Conservation (phyloP, 2,113 vertebrate genomes). For the Heptranchias perlo region DNA sequence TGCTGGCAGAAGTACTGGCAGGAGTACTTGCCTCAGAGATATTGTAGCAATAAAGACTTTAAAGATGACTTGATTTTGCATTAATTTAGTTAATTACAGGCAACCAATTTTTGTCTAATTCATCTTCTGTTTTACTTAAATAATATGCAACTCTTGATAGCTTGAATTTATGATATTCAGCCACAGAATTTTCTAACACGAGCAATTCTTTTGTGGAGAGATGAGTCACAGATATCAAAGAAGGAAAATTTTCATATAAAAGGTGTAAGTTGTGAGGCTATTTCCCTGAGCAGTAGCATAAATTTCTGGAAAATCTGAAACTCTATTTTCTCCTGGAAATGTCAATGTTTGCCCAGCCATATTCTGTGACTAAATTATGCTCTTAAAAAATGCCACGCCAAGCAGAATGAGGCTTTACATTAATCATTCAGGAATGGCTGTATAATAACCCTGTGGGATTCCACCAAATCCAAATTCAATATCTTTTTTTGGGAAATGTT, state of each 20-base stretch:
- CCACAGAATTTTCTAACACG: not conserved
- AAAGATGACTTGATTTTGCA: constrained; percentile 42
- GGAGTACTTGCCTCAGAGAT: constrained; percentile 41
- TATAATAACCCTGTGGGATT: constrained; percentile 44
- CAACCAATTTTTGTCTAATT: constrained; percentile 34
- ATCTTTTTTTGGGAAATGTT: constrained; percentile 54
- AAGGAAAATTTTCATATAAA: not conserved
- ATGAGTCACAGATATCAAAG: not conserved
- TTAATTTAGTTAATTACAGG: constrained; percentile 43
- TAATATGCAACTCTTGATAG: not conserved
- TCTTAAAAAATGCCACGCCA: constrained; percentile 51
- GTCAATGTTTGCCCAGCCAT: not conserved
- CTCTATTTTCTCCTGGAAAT: constrained; percentile 30
- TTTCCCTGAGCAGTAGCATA: not conserved
- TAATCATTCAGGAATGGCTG: constrained; percentile 49
- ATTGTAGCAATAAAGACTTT: constrained; percentile 42
- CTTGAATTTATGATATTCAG: constrained; percentile 27
- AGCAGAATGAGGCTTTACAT: constrained; percentile 52
- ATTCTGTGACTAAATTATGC: constrained; percentile 48
- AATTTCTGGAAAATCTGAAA: constrained; percentile 39
- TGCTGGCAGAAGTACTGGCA: constrained; percentile 38
- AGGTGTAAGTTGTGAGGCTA: constrained; percentile 27
- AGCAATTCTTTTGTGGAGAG: constrained; percentile 13
- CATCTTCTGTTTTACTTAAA: constrained; percentile 34
- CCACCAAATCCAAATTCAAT: constrained; percentile 51